A percentile compares a stretch with the other conserved stretches of the same genome.
phyloP scores from a whole-genome alignment of 2,797 vertebrate species.

The Dendrocincla tyrannina region DNA sequence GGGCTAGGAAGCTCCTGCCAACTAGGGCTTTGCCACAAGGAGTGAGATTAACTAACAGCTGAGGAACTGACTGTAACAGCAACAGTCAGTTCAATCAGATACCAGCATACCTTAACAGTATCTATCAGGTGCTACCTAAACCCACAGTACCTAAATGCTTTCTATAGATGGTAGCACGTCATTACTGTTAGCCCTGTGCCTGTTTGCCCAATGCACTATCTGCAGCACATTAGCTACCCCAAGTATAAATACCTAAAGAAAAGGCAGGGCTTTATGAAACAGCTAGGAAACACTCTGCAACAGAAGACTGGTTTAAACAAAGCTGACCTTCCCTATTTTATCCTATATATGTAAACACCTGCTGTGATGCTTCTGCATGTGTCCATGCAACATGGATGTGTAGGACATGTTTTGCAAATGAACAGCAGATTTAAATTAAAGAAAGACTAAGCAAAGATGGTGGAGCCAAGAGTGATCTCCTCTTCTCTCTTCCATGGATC shows the following conservation, averaged over 20 bases:
- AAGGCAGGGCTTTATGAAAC: background rate
- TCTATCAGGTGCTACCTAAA: constrained; percentile 10
- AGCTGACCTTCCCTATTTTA: background rate
- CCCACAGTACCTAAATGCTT: background rate
- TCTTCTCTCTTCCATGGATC: background rate
- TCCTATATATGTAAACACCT: background rate
- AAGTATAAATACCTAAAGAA: background rate
- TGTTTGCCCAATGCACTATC: background rate
- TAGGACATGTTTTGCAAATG: background rate
- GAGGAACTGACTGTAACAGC: background rate
- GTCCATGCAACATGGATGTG: background rate
- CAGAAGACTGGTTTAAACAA: background rate
- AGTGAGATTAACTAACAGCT: background rate
- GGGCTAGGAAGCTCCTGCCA: background rate
- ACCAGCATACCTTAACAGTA: background rate
- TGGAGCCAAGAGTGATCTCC: background rate
- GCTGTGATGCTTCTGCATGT: background rate
- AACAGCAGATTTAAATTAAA: background rate
- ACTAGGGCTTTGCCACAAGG: background rate
- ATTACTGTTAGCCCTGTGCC: background rate
- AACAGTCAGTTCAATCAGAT: background rate
- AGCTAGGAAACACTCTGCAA: background rate
- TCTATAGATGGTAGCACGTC: background rate
- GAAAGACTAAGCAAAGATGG: background rate
- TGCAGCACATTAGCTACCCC: background rate